Base-by-base conservation (phyloP, 2,888 invertebrate genomes). In the Bellardia pandia region DNA sequence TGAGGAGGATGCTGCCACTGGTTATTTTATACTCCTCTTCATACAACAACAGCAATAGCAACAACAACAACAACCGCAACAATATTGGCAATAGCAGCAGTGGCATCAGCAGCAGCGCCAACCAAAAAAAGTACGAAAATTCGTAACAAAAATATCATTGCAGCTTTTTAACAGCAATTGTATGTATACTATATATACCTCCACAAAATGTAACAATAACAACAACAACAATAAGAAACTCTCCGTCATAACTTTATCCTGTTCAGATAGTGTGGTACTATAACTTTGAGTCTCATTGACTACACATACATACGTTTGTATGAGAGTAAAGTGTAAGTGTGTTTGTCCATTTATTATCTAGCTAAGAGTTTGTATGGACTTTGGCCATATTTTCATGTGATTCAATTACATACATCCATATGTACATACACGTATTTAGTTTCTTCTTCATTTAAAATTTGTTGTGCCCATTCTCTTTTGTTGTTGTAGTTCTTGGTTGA, bases 381-480 rank as follows among this genome's bases (percentile, higher is more conserved):
- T 82, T 86, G 86, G 78, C 86, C 86, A 86, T 72, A 81, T 51
- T 82, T 74, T 78, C 45, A 74, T 66, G 45, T 66, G 62, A 68
- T 77, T 72, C 37, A 56, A 80, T 16, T 37, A 37, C 37, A 37
- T 37, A 37, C 37, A 37, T 33, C 1, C 33, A 3, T 33, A 2
- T 33, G 33, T 33, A 33, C 33, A 33, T 37, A 37, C 1, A 37
- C 6, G 6, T 37, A 48, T 68, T 40, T 48, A 53, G 45, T 51
- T 40, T 58, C 30, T 30, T 4, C 40, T 23, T 40, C 51, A 9
- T 40, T 23, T 40, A 51, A 9, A 13, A 5, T 11, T 64, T 68
- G 69, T 9, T 75, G 16, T 76, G 45, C 42, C 48, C 13, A 45
- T 58, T 72, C 40, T 37, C 33, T 68, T 72, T 68, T 58, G 40